Conservation (phyloP, 2,888 invertebrate genomes). For the Marasmarcha lunaedactyla region DNA sequence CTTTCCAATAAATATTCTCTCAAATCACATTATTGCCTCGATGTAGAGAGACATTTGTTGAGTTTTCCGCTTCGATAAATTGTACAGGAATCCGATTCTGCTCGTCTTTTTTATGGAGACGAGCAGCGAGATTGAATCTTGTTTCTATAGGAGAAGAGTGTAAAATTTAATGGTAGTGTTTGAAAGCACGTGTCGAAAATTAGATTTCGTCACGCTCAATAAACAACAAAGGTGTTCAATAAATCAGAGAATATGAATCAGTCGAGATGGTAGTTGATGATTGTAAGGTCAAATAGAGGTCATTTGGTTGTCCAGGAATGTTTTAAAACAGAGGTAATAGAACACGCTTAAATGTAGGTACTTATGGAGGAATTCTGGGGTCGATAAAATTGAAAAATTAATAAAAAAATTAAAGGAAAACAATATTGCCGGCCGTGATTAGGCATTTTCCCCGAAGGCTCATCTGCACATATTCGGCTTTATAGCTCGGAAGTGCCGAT, state of each 20-base stretch:
- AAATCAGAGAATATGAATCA: slow-evolving; percentile 33
- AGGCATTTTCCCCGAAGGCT: no score
- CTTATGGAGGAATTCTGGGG: no score
- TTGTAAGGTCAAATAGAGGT: slow-evolving; percentile 2
- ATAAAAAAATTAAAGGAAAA: no score
- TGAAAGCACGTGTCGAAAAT: slow-evolving; percentile 17
- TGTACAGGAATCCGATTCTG: slow-evolving; percentile 22
- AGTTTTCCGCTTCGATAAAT: slow-evolving; percentile 5
- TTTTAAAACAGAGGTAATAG: no score
- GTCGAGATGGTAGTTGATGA: slow-evolving; percentile 27
- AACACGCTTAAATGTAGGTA: no score
- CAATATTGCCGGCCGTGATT: no score
- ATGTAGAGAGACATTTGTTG: background rate
- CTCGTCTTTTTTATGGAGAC: slow-evolving; percentile 21
- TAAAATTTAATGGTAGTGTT: slow-evolving; percentile 37
- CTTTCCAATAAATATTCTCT: background rate
- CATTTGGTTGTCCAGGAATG: no score
- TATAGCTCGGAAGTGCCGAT: no score
- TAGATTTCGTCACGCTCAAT: no score
- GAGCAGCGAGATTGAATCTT: slow-evolving; percentile 26
- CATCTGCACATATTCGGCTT: no score
- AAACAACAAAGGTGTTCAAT: slow-evolving; percentile 21
- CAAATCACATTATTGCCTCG: background rate
- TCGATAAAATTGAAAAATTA: no score
- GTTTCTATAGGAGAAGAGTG: slow-evolving; percentile 13